Base-by-base conservation (phyloP, 2,797 vertebrate species). In the Gephyroberyx darwinii region DNA sequence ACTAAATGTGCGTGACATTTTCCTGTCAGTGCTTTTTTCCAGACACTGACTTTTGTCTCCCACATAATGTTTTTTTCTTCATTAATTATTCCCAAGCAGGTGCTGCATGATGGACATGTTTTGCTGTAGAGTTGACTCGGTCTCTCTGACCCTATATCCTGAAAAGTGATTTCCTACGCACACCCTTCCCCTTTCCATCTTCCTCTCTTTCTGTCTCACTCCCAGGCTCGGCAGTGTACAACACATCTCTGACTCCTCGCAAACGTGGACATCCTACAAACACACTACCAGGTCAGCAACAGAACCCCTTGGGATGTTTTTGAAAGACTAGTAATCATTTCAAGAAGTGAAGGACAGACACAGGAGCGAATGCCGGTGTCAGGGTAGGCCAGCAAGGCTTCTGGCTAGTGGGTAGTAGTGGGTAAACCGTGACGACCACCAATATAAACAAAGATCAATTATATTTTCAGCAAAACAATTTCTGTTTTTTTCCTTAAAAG, bases 201-300 rank as follows among this genome's bases (percentile, higher is more conserved):
- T 39, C 37, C 22, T 57, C 51, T 76, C 35, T 59, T 54, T 81
- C 39, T 69, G 69, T 63, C 30, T 51, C 55, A 16, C 48, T 51
- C 20, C 1, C 89, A 98, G 98, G 98, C 2, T 95, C 96, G 31
- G 95, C 96, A 2, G 95, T 96, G 88, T 99, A 99, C 91, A 99
- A 99, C 87, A 98, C 95, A 30, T 96, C 98, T 0, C 86, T 94
- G 82, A 84, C 87, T 57, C 91, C 94, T 0, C 93, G 90, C 86
- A 12, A 95, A 92, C 62, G 90, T 17, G 91, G 90, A 71, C 91
- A 88, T 64, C 94, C 95, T 5, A 94, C 95, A 79, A 96, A 92
- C 76, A 65, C 65, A 19, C 81, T 90, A 1, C 84, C 82, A 90
- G 91, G 91, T 90, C 67, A 87, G 74, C 2, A 12, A 16, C 13